Evolutionary conservation across 1,140 invertebrate genomes (phyloP), one percentile per base, ranked within the genome.

Genomic region (Brachionus sp.): DNA sequence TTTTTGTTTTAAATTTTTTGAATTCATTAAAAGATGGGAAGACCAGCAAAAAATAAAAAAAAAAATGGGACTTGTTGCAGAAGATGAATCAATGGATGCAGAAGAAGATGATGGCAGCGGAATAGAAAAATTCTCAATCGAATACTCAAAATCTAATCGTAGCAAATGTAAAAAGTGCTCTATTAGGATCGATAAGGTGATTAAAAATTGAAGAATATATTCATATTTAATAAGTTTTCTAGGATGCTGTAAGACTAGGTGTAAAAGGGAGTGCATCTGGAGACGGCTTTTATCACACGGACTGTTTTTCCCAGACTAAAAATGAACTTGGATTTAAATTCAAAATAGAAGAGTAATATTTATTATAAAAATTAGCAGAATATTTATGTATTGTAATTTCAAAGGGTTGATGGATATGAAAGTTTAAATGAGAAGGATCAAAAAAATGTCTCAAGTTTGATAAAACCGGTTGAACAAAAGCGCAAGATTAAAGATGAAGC

Each of bases 101-200:
- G 9, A 90, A 87, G 53, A 85, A 91, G 5, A 90, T 35, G 57
- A 62, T 6, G 75, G 42, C 19, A 35, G 25, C 19, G 57, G 37
- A 53, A 83, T 84, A 9, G 83, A 91, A 84, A 94, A 96, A 88
- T 97, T 93, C 86, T 89, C 86, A 42, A 90, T 95, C 10, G 95
- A 97, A 86, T 96, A 97, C 90, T 92, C 96, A 0, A 97, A 96
- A 88, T 95, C 94, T 5, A 92, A 91, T 80, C 90, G 93, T 83
- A 92, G 95, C 46, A 91, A 89, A 25, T 98, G 96, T 86, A 90
- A 91, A 85, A 93, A 92, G 0, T 98, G 96, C 89, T 92, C 95
- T 85, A 92, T 93, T 84, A 94, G 93, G 86, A 97, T 98, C 86
- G 89, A 92, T 25, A 96, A 94, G 90, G 92, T 66, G 29, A 29